These are phyloP conservation scores for Montifringilla adamsi DNA, from an alignment of 2,113 vertebrate species.

Conservation along the genomic window DNA sequence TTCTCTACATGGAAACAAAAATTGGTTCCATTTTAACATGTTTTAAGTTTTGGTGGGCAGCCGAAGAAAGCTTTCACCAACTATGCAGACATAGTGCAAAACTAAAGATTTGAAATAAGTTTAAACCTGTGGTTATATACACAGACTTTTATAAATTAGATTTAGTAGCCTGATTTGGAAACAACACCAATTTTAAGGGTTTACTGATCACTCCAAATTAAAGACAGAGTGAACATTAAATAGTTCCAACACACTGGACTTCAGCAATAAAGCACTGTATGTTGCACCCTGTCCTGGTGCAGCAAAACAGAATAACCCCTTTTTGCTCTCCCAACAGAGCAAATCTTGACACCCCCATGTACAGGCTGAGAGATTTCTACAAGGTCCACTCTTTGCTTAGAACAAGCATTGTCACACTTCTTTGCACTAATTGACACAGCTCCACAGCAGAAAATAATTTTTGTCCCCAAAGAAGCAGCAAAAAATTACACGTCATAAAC, in stretches of 20 bases:
- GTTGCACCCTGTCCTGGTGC: neutral
- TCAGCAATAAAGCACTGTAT: neutral
- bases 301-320: neutral
- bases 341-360: neutral
- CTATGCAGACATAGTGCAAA: neutral
- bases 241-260: neutral
- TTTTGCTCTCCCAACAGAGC: neutral
- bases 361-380: neutral
- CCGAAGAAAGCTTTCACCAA: neutral
- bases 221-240: neutral
- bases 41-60: neutral
- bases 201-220: neutral
- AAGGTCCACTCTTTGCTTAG: neutral
- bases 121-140: neutral
- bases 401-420: neutral
- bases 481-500: neutral
- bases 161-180: neutral
- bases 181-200: neutral
- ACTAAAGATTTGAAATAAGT: neutral
- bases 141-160: neutral
- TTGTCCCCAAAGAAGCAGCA: neutral
- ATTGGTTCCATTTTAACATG: neutral
- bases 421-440: rapidly evolving
- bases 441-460: neutral
- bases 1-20: neutral